Evolutionary conservation across 2,888 invertebrate species (phyloP), one percentile per base, ranked within the genome.

Genomic region (Rotaria socialis): DNA sequence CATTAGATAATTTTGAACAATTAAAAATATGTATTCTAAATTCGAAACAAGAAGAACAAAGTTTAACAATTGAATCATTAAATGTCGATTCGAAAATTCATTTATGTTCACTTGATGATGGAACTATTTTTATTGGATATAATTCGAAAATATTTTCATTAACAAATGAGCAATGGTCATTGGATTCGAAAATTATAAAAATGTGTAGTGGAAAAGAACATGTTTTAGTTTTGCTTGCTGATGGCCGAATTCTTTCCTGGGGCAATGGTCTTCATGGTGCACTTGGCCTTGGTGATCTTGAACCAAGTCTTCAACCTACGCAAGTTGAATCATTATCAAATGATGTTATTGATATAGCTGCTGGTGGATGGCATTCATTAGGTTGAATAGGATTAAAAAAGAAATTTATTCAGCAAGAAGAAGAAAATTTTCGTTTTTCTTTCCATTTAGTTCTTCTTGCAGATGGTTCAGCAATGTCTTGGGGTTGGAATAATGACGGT

Each of bases 321-420:
- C 35, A 35, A 8, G 35, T 67, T 35, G 67, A 67, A 67, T 27
- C 67, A 16, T 35, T 67, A 67, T 35, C 27, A 0, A 35, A 27
- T 67, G 11, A 35, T 67, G 27, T 67, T 19, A 67, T 19, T 67
- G 67, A 67, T 35, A 67, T 67, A 6, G 67, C 67, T 41, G 67
- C 67, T 7, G 67, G 67, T 35, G 67, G 67, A 67, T 67, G 67
- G 67, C 67, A 67, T 67, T 67, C 67, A 35, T 67, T 67, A 67
- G 67, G 67, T 67, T 35, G 35, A 19, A 14, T 67, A 16, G 14
- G 16, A 5, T 67, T 35, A 35, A 35, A 27, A 35, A 35, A 55
- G 55, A 55, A 55, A 55, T 55, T 55, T 35, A 35, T 2, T 35
- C 35, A 16, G 16, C 27, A 14, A 60, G 11, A 8, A n/a, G 27